Base-by-base conservation (phyloP, 2,888 invertebrate genomes). In the Amphipoea oculea region DNA sequence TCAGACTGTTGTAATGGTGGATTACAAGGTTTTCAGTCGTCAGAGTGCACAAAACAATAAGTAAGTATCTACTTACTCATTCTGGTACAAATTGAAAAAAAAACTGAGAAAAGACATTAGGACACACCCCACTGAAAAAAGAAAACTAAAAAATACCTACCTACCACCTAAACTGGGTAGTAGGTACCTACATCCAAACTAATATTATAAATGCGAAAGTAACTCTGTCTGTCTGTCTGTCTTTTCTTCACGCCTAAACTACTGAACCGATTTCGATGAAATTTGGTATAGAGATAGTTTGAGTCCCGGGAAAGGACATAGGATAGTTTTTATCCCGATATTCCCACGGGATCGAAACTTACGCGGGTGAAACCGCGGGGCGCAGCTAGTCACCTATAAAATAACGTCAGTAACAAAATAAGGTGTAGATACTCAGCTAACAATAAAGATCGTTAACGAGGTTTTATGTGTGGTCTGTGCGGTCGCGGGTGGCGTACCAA, bases 391-490 rank as follows among this genome's bases (percentile, higher is more conserved):
- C 36, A 51, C 29, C 63, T 54, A 77, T 54, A 65, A 70, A 60
- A 78, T 74, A 85, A 78, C 76, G 69, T 75, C 69, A 76, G 81
- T 60, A 83, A 71, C 69, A 75, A 81, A 85, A 76, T 86, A 82
- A 79, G 82, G 86, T 85, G 86, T 80, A 74, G 73, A 57, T 86
- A 84, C 90, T 89, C 87, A 83, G 67, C 60, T 74, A 79, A 85
- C 88, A 85, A 86, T 89, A 90, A 86, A 88, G 75, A 71, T 84
- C 83, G 78, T 88, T 87, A 87, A 86, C 88, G 91, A 90, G 91
- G 84, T 94, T 94, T 93, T 86, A 95, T 93, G 96, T 96, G 96
- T 96, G 96, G 95, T 95, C 95, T 87, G 89, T 88, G 82, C 80
- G 85, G 83, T 88, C 91, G 89, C 94, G 92, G 92, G 94, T 91